Base-by-base conservation (phyloP, 2,113 vertebrate species). In the Phalacrocorax carbo region DNA sequence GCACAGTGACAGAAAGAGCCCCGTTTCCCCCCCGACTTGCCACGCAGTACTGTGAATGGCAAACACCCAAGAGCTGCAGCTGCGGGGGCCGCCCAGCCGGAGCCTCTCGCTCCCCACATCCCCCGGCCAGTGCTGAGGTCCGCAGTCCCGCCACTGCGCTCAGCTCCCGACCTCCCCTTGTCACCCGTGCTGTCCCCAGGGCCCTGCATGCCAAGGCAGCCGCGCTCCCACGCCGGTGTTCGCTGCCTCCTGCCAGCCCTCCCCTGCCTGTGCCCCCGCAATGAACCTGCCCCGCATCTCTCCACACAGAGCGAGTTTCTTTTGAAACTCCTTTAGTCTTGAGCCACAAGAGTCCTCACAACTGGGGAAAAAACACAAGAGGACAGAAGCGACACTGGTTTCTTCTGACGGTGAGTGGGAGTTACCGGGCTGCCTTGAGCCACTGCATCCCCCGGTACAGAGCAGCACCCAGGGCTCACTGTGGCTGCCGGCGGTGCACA, bases 41-140 rank as follows among this genome's bases (percentile, higher is more conserved):
- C 61, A 11, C 6, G 4, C 75, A 1, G 4, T 7, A 2, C 49
- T 4, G 0, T 1, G 5, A 38, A 2, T 14, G 11, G 12, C 66
- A 20, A 40, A 30, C 17, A 19, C 58, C 49, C 27, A 2, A 5
- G 5, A 3, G 77, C 70, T 25, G 65, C 40, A 10, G 52, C 88
- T 7, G 2, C 1, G 2, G 40, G 46, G 71, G 20, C 7, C 7
- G 4, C 55, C 40, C 85, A 25, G 66, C 38, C 83, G 3, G 46
- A 84, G 40, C 57, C 30, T 20, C 65, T 54, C 3, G 5, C 25
- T 61, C 36, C 61, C 85, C 9, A 0, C 10, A 0, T 7, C 9
- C 77, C 44, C 51, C 2, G 1, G 40, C 32, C 2, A 4, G 25
- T 9, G 4, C 49, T 21, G 2, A 30, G 57, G 11, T 7, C 26